phyloP scores from a whole-genome alignment of 35 echinoderm and acorn worm species.

The Nesometra sesokonis region DNA sequence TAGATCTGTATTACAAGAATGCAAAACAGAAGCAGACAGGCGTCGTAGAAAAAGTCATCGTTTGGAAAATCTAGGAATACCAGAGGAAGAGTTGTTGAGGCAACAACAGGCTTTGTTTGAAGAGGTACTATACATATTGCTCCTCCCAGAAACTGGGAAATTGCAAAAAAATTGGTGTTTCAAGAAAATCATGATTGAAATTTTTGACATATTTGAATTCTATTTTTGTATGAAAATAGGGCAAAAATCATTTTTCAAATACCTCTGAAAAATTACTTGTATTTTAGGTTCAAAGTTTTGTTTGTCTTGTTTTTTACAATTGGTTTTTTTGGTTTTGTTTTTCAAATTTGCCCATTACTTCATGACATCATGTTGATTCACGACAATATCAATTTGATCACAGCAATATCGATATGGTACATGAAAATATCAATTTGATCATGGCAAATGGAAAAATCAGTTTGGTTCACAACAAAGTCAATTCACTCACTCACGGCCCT shows the following conservation, averaged over 20 bases:
- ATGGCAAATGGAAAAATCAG: too few relatives aligned
- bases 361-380: too few relatives aligned
- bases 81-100: slow-evolving; percentile 85
- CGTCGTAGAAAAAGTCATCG: slow-evolving; percentile 70
- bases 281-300: too few relatives aligned
- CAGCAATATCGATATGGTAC: too few relatives aligned
- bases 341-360: too few relatives aligned
- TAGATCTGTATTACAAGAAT: slow-evolving; percentile 76
- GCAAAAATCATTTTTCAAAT: not conserved
- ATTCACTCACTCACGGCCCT: too few relatives aligned
- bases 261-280: not conserved
- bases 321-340: too few relatives aligned
- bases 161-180: not conserved
- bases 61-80: slow-evolving; percentile 95
- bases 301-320: too few relatives aligned
- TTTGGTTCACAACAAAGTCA: too few relatives aligned
- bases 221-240: too few relatives aligned
- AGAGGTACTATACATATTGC: slow-evolving; percentile 61
- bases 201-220: not conserved
- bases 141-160: not conserved
- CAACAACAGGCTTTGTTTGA: slow-evolving; percentile 92
- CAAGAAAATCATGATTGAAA: not conserved
- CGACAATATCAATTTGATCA: too few relatives aligned
- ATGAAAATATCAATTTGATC: too few relatives aligned
- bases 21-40: slow-evolving; percentile 86